Evolutionary conservation across 1,140 invertebrate genomes (phyloP), one percentile per base, ranked within the genome.

Genomic region (Drosophila miranda): DNA sequence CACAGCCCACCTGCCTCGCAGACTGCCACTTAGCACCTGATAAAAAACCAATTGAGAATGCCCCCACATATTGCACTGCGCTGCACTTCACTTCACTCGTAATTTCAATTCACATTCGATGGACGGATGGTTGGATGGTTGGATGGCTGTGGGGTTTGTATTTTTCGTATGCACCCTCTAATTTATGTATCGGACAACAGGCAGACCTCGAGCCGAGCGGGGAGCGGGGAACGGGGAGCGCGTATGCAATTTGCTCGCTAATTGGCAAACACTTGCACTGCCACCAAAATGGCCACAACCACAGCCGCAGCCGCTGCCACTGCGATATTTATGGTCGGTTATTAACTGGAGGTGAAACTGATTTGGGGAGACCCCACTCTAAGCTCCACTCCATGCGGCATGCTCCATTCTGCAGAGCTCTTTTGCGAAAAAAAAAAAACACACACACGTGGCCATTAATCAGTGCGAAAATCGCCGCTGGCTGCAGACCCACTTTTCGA

Each of bases 221-320:
- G 19, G 19, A 19, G 19, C 19, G 19, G 19, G 19, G 1, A 19
- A 1, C 19, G 19, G 19, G 19, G 1, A 19, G 45, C 59, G 42
- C 54, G 53, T 60, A 41, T 79, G 79, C 70, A 84, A 83, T 83
- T 83, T 80, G 59, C 63, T 61, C 26, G 67, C 72, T 84, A 84
- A 84, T 84, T 86, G 77, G 81, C 72, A 58, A 86, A 84, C 81
- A 84, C 72, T 83, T 73, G 80, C 80, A 80, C 77, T 86, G 77
- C 62, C 58, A 69, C 28, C 8, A 30, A 4, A 26, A 5, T 0
- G 2, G 19, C 6, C 28, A 28, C 28, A 28, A 26, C 23, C 28
- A 30, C 8, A 34, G 30, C 9, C 30, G 3, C 9, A 11, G 19
- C 19, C 19, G 19, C 30, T 3, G 34, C 34, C 34, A 13, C 34